Evolutionary conservation across 1,140 invertebrate species (phyloP), one percentile per base, ranked within the genome.

Genomic region (Meloidogyne hapla): DNA sequence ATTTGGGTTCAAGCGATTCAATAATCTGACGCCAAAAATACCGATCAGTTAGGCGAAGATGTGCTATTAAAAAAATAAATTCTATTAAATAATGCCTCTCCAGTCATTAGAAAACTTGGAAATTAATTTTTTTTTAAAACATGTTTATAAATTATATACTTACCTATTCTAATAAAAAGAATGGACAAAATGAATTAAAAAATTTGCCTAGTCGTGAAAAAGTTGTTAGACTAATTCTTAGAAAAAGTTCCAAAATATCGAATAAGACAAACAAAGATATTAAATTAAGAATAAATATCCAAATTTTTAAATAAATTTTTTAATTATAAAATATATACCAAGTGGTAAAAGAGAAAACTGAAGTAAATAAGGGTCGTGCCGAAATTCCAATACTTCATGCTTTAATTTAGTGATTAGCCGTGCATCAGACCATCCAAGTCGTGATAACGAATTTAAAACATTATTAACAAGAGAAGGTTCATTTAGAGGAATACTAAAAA

Each of bases 21-120:
- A 69, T 69, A 25, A 69, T 69, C 9, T 69, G 68, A 56, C 8
- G 68, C 68, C 68, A 69, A 18, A 69, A 42, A 28, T 28, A 1
- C 28, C 8, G 68, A 69, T 69, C 68, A 42, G 68, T 26, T 61
- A 69, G 18, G 21, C 28, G 68, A 69, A 69, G n/a, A 38, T 3
- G 61, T 18, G 68, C 68, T 69, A 18, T 6, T 33, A 6, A 33
- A 33, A 33, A 33, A 45, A 69, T n/a, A n/a, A n/a, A n/a, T 56
- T 56, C 2, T 15, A 45, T 45, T 69, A n/a, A 1, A 28, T 18
- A 68, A 28, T 21, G 23, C n/a, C n/a, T n/a, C n/a, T n/a, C n/a
- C n/a, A n/a, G n/a, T n/a, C n/a, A n/a, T n/a, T n/a, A n/a, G 25
- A 68, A 68, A 68, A n/a, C n/a, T n/a, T n/a, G n/a, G n/a, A n/a